Base-by-base conservation (phyloP, 1,140 invertebrate genomes). In the Oncopeltus fasciatus region DNA sequence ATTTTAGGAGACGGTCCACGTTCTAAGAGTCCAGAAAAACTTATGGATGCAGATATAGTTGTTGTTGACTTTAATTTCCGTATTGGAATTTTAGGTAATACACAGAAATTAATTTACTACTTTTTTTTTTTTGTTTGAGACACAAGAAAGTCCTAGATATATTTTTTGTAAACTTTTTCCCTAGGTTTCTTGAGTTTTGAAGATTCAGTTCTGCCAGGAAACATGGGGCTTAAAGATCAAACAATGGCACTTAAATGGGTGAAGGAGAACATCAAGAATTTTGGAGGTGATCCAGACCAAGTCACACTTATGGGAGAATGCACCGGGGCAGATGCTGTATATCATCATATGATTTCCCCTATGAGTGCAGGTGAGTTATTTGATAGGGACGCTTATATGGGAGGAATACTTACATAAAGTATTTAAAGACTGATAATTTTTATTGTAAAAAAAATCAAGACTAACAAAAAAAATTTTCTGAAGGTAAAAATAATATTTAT, bases 181-280 rank as follows among this genome's bases (percentile, higher is more conserved):
- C 14, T 38, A 57, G 56, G 56, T 5, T 57, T 57, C 20, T 11
- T 57, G 2, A 31, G 27, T 33, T 11, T 20, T 26, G 29, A 57
- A 8, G 56, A 57, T 33, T 8, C n/a, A 9, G 8, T 8, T 33
- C 4, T 57, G n/a, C 56, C 29, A 5, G 56, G 56, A 28, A 57
- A 57, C 33, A 11, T 57, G 4, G 56, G 56, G 2, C 14, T 57
- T 16, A 57, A 57, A 33, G 56, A 57, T 57, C 56, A 57, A 28
- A 18, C 18, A 9, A 57, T 57, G 56, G 56, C 56, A 3, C 20
- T 57, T 14, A 57, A 57, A 33, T 57, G 56, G 56, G 18, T 57
- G 2, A 28, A 57, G 12, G 56, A 57, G 24, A 57, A 57, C 18
- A 57, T 57, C n/a, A 20, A 33, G 18, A 20, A 18, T 14, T 57